Evolutionary conservation across 2,113 vertebrate genomes (phyloP).

Genomic region (Empidonax traillii): DNA sequence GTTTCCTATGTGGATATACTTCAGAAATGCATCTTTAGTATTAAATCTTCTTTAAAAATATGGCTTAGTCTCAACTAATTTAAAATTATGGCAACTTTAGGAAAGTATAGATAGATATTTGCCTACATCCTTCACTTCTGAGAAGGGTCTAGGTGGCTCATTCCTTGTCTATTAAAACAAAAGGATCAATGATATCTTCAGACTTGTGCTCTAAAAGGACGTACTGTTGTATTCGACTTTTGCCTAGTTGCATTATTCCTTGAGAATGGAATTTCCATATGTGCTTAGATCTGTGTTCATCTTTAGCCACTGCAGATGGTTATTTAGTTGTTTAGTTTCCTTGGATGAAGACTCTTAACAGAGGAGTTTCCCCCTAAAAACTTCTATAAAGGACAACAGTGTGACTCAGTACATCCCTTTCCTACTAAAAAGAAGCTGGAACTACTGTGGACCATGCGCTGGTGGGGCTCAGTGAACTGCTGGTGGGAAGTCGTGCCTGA

Average conservation of each 20-base stretch:
- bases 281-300: not conserved
- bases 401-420: not conserved
- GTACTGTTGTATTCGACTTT: not conserved
- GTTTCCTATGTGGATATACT: not conserved
- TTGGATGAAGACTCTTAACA: not conserved
- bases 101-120: not conserved
- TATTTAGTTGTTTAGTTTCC: not conserved
- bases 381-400: not conserved
- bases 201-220: not conserved
- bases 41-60: not conserved
- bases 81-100: not conserved
- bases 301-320: rapidly evolving
- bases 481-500: not conserved
- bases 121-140: not conserved
- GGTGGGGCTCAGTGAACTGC: not conserved
- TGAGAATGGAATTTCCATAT: not conserved
- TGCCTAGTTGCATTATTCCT: not conserved
- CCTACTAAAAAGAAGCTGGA: not conserved
- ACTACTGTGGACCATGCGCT: not conserved
- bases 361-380: not conserved
- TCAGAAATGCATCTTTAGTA: not conserved
- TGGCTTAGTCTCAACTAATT: not conserved
- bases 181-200: not conserved
- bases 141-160: not conserved
- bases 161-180: not conserved